Percentiles rank a stretch among this genome's conserved stretches.
These are phyloP conservation scores for Tipula unca DNA, from an alignment of 2,888 invertebrate genomes.

Conservation along the genomic window DNA sequence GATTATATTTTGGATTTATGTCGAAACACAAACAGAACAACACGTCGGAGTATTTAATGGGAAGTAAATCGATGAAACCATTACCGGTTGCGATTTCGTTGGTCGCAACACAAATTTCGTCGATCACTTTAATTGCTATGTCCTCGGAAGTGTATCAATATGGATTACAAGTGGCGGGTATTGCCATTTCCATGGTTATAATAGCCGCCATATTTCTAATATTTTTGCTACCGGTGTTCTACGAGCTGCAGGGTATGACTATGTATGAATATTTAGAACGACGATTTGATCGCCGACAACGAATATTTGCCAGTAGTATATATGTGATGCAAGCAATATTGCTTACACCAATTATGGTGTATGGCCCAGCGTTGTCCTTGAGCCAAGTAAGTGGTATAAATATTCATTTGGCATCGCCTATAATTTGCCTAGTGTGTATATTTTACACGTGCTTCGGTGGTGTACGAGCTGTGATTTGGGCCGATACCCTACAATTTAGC, in stretches of 20 bases:
- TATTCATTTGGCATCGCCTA: slow-evolving; percentile 55
- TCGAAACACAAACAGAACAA: background rate
- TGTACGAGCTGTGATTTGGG: slow-evolving; percentile 53
- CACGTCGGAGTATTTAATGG: background rate
- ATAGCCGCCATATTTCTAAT: background rate
- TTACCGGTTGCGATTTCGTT: background rate
- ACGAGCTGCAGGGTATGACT: slow-evolving; percentile 59
- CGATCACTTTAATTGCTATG: background rate
- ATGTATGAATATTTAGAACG: slow-evolving; percentile 60
- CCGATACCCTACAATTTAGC: slow-evolving; percentile 51
- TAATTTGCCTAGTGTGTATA: slow-evolving; percentile 63
- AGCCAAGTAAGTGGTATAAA: slow-evolving; percentile 61
- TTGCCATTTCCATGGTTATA: background rate
- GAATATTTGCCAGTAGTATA: slow-evolving; percentile 51
- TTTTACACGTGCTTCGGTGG: slow-evolving; percentile 65
- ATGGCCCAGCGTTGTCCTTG: slow-evolving; percentile 61
- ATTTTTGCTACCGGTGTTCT: slow-evolving; percentile 56
- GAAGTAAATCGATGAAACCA: background rate
- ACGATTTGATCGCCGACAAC: slow-evolving; percentile 51
- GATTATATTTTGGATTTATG: background rate
- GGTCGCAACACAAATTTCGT: background rate
- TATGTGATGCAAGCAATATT: slow-evolving; percentile 52
- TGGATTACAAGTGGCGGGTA: background rate
- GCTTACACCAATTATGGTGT: slow-evolving; percentile 57
- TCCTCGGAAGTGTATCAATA: background rate